These are phyloP conservation scores for Lepas anatifera DNA, from an alignment of 2,888 invertebrate species.

Conservation along the genomic window DNA sequence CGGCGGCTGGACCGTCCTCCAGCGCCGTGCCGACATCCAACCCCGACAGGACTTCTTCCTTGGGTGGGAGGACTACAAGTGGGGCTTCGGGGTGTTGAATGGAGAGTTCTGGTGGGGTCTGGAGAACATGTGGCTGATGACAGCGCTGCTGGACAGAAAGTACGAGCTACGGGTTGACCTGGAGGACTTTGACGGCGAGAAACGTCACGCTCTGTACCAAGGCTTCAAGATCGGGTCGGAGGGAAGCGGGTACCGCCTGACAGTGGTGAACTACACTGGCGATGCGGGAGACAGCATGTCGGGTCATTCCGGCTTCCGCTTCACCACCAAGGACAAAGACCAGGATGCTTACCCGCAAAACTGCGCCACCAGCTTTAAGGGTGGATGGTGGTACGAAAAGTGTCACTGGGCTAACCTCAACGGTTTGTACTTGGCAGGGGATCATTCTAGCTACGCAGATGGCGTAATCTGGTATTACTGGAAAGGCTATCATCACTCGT, in stretches of 20 bases:
- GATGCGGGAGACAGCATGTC: neutral
- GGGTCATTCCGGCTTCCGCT: neutral
- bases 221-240: neutral
- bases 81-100: neutral
- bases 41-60: no score
- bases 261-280: neutral
- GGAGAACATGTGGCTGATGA: neutral
- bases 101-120: neutral
- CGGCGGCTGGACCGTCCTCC: no score
- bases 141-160: neutral
- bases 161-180: neutral
- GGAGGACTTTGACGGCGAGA: neutral
- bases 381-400: no score
- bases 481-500: no score
- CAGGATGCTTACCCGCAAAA: neutral
- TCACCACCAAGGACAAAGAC: neutral
- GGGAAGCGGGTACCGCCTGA: neutral
- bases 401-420: no score
- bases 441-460: no score
- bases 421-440: no score
- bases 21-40: no score
- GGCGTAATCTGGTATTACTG: no score
- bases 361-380: no score
- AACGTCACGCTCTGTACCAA: neutral
- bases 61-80: neutral